Base-by-base conservation (phyloP, 2,888 invertebrate genomes). In the Pristionchus mayeri region DNA sequence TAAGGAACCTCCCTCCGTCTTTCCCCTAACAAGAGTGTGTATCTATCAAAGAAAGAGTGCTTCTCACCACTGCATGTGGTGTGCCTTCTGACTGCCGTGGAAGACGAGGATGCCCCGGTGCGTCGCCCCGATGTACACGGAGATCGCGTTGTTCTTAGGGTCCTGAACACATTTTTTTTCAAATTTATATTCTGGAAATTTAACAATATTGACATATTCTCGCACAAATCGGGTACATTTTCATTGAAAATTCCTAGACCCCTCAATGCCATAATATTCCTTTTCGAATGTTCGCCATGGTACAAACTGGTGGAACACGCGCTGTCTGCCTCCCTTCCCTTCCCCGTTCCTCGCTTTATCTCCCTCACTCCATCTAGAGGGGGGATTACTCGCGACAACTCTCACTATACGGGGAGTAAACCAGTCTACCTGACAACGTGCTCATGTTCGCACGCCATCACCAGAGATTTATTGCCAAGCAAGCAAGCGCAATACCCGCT, bases 61-160 rank as follows among this genome's bases (percentile, higher is more conserved):
- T 9, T 9, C 44, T 44, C 50, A 95, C 98, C 98, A 98, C 92
- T 96, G 96, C 94, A 98, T 98, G 93, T 97, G 97, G 93, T 98
- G 96, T 4, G 96, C 96, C 93, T 97, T 96, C 91, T 96, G 95
- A 91, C 96, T 96, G 75, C 97, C 97, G 94, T 97, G 97, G 94
- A 97, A 98, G 81, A 97, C 97, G 90, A 97, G 95, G 89, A 98
- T 97, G 57, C 98, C 98, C 91, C 96, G 95, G 94, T 97, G 96
- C 94, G 98, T 98, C 91, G 98, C 96, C 84, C 98, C 98, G 89
- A 98, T 94, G 93, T 97, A 98, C 85, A 98, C 94, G 93, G 97
- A 96, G 90, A 96, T 96, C 63, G 97, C 96, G 2, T 85, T 71
- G 57, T 88, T 87, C 93, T 96, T 95, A 93, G 97, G 96, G 93